Conservation (phyloP, 2,797 vertebrate species). For the Crocodylus rhombifer region DNA sequence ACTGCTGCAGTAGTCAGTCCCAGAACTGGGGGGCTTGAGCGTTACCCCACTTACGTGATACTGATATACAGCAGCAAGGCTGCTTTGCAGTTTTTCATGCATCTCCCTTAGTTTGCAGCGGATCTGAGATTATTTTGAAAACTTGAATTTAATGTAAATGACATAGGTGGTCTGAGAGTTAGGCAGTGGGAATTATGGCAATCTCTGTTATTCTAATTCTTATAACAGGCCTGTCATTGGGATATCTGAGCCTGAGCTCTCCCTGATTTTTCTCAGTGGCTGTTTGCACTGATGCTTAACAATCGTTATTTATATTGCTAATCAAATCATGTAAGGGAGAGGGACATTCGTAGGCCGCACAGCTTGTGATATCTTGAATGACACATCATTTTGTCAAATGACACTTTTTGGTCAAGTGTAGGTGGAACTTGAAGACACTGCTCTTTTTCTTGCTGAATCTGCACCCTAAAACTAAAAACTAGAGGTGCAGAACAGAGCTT, state of each 20-base stretch:
- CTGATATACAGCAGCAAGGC: too few relatives aligned
- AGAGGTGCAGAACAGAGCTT: not conserved
- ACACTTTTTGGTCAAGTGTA: not conserved
- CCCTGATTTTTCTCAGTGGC: not conserved
- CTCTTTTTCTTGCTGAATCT: accelerated
- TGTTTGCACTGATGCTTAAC: not conserved
- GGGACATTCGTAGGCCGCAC: too few relatives aligned
- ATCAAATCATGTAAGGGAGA: not conserved
- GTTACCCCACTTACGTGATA: too few relatives aligned
- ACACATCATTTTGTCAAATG: too few relatives aligned
- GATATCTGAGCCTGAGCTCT: not conserved
- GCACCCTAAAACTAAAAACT: not conserved
- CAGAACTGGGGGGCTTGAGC: too few relatives aligned
- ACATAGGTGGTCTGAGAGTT: not conserved
- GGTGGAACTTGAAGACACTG: not conserved
- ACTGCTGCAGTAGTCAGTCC: too few relatives aligned
- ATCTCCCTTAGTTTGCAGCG: too few relatives aligned
- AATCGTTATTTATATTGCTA: not conserved
- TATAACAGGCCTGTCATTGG: not conserved
- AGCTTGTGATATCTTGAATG: too few relatives aligned
- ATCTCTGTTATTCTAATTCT: not conserved
- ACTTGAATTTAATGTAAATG: not conserved
- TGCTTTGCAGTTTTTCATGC: too few relatives aligned
- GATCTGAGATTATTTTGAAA: not conserved
- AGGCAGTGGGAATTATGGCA: not conserved